phyloP scores from a whole-genome alignment of 2,888 invertebrate genomes.

The Acronicta alni region DNA sequence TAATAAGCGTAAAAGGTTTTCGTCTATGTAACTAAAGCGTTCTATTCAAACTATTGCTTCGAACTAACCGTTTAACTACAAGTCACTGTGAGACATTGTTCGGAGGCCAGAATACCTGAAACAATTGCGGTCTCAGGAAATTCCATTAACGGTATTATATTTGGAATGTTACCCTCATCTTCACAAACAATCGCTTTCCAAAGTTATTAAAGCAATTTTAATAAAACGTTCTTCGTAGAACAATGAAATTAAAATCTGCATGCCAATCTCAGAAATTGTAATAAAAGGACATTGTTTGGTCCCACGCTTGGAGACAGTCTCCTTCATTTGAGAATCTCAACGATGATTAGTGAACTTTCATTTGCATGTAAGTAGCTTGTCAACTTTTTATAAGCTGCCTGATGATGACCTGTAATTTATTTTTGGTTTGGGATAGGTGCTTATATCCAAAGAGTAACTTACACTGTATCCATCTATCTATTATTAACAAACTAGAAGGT shows the following conservation, averaged over 20 bases:
- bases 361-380: not conserved
- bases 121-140: slow-evolving; percentile 19
- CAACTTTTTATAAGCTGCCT: too few relatives aligned
- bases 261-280: slow-evolving; percentile 16
- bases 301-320: not conserved
- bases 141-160: slow-evolving; percentile 12
- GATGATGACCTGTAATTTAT: too few relatives aligned
- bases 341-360: not conserved
- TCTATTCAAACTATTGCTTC: slow-evolving; percentile 9
- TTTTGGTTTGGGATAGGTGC: too few relatives aligned
- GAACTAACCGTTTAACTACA: slow-evolving; percentile 6
- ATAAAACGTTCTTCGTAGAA: slow-evolving; percentile 20
- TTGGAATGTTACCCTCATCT: slow-evolving; percentile 10
- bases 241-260: slow-evolving; percentile 24
- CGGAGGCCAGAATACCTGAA: slow-evolving; percentile 4
- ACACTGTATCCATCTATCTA: too few relatives aligned
- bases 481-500: too few relatives aligned
- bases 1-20: not conserved
- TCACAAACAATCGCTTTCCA: slow-evolving; percentile 19
- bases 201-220: slow-evolving; percentile 24
- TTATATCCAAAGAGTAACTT: too few relatives aligned
- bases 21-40: not conserved
- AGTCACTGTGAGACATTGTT: slow-evolving; percentile 10
- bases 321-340: not conserved
- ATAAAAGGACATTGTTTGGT: slow-evolving; percentile 7